Base-by-base conservation (phyloP, 2,888 invertebrate genomes). In the Eretmocerus hayati region DNA sequence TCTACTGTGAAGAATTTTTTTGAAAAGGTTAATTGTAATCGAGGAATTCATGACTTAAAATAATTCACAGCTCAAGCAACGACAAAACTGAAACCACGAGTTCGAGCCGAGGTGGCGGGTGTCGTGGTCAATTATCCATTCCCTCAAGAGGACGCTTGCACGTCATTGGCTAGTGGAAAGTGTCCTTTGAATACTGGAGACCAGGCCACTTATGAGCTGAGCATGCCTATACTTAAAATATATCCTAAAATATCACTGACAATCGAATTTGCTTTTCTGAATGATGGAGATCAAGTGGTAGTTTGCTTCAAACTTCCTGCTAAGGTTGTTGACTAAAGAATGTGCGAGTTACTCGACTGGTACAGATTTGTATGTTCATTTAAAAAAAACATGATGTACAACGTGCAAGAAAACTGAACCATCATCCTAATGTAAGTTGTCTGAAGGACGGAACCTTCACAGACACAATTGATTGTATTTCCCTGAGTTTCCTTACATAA, bases 111-210 rank as follows among this genome's bases (percentile, higher is more conserved):
- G 6, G 52, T 59, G 1, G 5, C 59, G 4, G 67, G 65, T 0
- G 2, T 20, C 0, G 49, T 56, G 1, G 23, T 63, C 0, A 8
- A 42, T 4, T 69, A 65, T 40, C 61, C 59, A 0, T 57, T 67
- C 15, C 62, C 65, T 0, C 53, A 66, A 15, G 52, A 60, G 23
- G 43, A 71, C 31, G 69, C 63, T 5, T 72, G 71, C 58, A 52
- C 54, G 0, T 46, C 55, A 1, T 48, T 71, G 13, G 42, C 36
- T 8, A 56, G 58, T 38, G 61, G 56, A 5, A 54, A 62, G 20
- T 72, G 72, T 41, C 72, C 72, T 1, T 52, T 71, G 52, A 56
- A 60, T 9, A 37, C 54, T 5, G 64, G 59, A 1, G 64, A 71
- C 31, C 20, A 47, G 1, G 63, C 60, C 6, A 67, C 66, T 11